phyloP scores from a whole-genome alignment of 2,888 invertebrate species.

The Eudasyphora cyanicolor region DNA sequence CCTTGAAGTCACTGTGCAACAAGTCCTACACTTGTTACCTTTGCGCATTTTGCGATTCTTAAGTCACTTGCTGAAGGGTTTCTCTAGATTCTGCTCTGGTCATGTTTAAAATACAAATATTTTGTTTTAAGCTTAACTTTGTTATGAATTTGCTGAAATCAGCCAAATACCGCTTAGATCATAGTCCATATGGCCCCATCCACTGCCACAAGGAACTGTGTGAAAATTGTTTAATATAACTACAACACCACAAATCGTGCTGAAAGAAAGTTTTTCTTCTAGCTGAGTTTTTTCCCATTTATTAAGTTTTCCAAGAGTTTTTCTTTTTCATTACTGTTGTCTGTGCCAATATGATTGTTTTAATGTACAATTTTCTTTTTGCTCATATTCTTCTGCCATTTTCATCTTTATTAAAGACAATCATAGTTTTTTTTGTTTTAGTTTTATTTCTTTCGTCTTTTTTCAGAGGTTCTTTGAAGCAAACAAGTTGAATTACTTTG shows the following conservation, averaged over 20 bases:
- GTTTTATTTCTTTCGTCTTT: conserved; percentile 19
- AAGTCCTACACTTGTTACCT: conserved; percentile 56
- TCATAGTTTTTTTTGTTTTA: conserved; percentile 40
- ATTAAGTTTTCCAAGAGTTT: conserved; percentile 30
- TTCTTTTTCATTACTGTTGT: conserved; percentile 1
- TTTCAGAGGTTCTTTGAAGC: conserved; percentile 17
- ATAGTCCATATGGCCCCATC: too few species aligned
- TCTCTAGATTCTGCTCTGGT: not conserved
- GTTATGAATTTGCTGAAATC: conserved; percentile 35
- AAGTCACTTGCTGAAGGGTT: not conserved
- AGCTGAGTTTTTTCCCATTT: conserved; percentile 31
- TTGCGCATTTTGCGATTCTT: not conserved
- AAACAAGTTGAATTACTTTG: not conserved
- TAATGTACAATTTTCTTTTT: conserved; percentile 41
- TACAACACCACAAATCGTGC: conserved; percentile 55
- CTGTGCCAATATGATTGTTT: conserved; percentile 13
- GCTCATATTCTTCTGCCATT: too few species aligned
- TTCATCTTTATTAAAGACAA: conserved; percentile 56
- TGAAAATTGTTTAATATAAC: conserved; percentile 48
- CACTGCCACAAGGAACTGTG: conserved; percentile 31
- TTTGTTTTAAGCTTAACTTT: conserved; percentile 30
- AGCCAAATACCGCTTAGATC: not conserved
- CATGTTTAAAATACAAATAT: conserved; percentile 49
- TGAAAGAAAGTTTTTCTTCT: conserved; percentile 55
- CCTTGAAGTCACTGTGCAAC: conserved; percentile 39